Base-by-base conservation (phyloP, 2,888 invertebrate species). In the Euzophera pinguis region DNA sequence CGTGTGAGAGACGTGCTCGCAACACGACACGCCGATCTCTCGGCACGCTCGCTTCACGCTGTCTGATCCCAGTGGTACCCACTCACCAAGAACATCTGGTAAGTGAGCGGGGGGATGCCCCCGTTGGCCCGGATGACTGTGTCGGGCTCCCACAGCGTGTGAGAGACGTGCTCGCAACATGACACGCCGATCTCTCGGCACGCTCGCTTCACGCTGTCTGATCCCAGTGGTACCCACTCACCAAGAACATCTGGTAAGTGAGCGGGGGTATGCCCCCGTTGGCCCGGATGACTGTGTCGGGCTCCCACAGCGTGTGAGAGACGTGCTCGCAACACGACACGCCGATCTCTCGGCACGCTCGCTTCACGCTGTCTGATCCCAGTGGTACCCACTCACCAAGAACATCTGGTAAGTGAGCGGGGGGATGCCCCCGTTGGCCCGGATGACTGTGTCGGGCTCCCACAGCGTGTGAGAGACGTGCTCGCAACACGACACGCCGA, bases 241-340 rank as follows among this genome's bases (percentile, higher is more conserved):
- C 22, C 75, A 71, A 50, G 22, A 50, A 34, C 50, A 35, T 35
- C 34, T 35, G 34, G 34, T 35, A 35, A n/a, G 34, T 35, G 34
- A 35, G 34, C 34, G 34, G 22, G 22, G 22, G 22, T 5, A 22
- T 22, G 22, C 22, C 37, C 1, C 37, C 13, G 3, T 37, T 37
- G 37, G 37, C 37, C 3, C 13, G 37, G 37, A 37, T 37, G n/a
- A 37, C 13, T 4, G 37, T 17, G 32, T 32, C 27, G 9, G 10
- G 34, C 2, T n/a, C 13, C 10, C 38, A 10, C 17, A 10, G 10
- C 34, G 34, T 35, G 34, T 35, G 34, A 9, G 34, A 35, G 34
- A 35, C 37, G 37, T 37, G 12, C 13, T 38, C 14, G 14, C 14
- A 13, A 12, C 27, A 22, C 12, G 42, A 8, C 22, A 22, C 22